phyloP scores from a whole-genome alignment of 1,140 invertebrate genomes.

The Lanistes nyassanus region DNA sequence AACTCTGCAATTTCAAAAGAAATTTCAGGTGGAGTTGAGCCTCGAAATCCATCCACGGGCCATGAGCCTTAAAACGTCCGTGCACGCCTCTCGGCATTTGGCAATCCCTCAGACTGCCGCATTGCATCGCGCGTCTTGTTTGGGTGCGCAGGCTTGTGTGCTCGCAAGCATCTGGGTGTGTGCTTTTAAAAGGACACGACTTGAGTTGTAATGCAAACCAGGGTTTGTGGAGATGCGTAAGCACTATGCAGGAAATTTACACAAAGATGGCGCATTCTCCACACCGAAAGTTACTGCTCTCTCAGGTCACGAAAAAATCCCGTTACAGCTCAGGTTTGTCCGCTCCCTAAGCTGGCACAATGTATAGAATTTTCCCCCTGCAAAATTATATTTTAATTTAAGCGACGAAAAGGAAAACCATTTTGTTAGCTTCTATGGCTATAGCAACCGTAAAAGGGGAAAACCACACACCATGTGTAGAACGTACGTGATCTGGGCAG shows the following conservation, averaged over 20 bases:
- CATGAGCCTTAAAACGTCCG: neutral
- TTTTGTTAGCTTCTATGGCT: too few species aligned
- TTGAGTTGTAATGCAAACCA: neutral
- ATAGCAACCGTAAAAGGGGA: too few species aligned
- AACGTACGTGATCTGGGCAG: too few species aligned
- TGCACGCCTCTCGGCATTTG: conserved; percentile 1
- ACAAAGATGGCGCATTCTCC: neutral
- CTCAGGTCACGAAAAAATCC: too few species aligned
- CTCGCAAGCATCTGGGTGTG: neutral
- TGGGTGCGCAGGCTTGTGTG: neutral
- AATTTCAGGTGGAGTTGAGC: neutral
- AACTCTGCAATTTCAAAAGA: too few species aligned
- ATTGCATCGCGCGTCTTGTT: neutral
- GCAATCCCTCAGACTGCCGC: neutral
- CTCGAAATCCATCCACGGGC: neutral
- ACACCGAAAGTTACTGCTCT: neutral
- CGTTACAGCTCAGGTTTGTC: too few species aligned
- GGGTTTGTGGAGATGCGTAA: neutral
- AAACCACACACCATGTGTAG: too few species aligned
- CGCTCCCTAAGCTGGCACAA: too few species aligned
- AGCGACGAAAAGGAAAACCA: too few species aligned
- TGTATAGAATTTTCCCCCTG: too few species aligned
- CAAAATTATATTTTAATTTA: too few species aligned
- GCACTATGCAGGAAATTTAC: neutral
- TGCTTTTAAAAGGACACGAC: neutral